These are phyloP conservation scores for Pica pica DNA, from an alignment of 2,113 vertebrate genomes.

Conservation along the genomic window DNA sequence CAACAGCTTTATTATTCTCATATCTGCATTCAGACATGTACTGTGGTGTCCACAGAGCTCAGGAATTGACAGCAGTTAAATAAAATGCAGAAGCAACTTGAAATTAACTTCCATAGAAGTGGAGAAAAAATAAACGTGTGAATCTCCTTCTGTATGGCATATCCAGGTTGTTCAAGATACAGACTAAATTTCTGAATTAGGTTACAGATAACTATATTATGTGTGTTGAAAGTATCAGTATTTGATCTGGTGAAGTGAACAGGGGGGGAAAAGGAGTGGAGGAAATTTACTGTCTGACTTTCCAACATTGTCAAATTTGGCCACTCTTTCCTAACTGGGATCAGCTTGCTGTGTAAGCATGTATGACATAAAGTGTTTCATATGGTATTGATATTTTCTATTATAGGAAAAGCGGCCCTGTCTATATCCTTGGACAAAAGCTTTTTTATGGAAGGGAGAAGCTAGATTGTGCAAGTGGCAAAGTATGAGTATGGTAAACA, in stretches of 20 bases:
- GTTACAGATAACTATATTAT: not conserved
- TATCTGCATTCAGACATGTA: not conserved
- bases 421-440: constrained; percentile 23
- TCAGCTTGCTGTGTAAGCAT: not conserved
- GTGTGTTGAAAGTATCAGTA: not conserved
- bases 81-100: not conserved
- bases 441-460: constrained; percentile 42
- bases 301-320: not conserved
- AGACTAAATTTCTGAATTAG: not conserved
- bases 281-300: not conserved
- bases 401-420: constrained; percentile 40
- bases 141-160: not conserved
- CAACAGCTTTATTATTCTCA: not conserved
- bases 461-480: constrained; percentile 26
- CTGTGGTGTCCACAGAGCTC: not conserved
- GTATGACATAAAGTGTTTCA: not conserved
- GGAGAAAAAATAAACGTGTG: not conserved
- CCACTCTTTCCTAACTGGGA: not conserved
- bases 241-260: not conserved
- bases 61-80: not conserved
- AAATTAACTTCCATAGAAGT: not conserved
- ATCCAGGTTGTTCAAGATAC: not conserved
- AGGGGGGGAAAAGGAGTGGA: not conserved
- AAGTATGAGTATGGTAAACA: constrained; percentile 14
- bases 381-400: not conserved